phyloP scores from a whole-genome alignment of 2,888 invertebrate genomes.

The Mimumesa dahlbomi region DNA sequence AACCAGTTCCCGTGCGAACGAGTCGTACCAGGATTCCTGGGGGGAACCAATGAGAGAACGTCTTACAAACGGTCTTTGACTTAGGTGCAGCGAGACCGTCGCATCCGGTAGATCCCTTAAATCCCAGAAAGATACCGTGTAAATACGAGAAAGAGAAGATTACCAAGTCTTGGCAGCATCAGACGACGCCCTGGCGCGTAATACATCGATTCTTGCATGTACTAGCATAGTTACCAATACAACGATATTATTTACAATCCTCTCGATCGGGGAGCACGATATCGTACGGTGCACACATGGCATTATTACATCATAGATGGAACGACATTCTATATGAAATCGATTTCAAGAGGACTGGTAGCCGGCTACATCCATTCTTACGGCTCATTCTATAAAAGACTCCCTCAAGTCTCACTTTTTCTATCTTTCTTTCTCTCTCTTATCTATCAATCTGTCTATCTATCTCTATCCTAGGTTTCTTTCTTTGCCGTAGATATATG shows the following conservation, averaged over 20 bases:
- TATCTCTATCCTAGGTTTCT: not conserved
- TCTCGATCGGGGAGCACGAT: constrained; percentile 34
- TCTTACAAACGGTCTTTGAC: constrained; percentile 32
- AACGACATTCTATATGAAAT: constrained; percentile 45
- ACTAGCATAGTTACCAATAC: constrained; percentile 1
- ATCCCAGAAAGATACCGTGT: constrained; percentile 52
- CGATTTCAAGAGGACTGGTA: constrained; percentile 49
- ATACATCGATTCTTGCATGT: constrained; percentile 27
- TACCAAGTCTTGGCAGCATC: constrained; percentile 34
- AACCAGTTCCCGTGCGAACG: constrained; percentile 9
- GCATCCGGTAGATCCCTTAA: constrained; percentile 48
- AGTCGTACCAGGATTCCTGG: not conserved
- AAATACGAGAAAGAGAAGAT: constrained; percentile 57
- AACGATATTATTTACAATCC: constrained; percentile 41
- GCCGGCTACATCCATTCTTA: constrained; percentile 27
- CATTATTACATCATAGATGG: constrained; percentile 43
- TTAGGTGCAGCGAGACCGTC: constrained; percentile 45
- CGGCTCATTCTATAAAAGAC: constrained; percentile 12
- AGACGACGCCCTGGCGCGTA: constrained; percentile 22
- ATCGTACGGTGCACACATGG: constrained; percentile 27
- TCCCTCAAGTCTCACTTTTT: not conserved
- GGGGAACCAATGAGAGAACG: constrained; percentile 20
- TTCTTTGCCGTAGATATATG: not conserved
- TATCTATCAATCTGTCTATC: not conserved
- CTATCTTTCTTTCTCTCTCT: not conserved